These are phyloP conservation scores for Hetaerina titia DNA, from an alignment of 2,888 invertebrate species.

Conservation along the genomic window DNA sequence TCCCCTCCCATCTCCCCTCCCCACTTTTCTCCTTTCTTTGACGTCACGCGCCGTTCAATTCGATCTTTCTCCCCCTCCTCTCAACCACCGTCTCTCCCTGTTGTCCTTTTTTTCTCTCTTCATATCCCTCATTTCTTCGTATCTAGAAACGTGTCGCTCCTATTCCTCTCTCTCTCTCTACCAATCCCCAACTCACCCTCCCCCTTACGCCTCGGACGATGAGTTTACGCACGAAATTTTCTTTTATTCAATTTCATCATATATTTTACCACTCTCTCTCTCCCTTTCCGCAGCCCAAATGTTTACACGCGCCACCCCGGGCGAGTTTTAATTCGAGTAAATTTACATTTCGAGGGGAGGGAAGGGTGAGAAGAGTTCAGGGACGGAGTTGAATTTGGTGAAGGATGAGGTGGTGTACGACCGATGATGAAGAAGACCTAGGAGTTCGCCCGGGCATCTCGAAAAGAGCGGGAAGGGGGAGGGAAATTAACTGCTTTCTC, in stretches of 20 bases:
- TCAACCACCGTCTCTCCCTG: too few species aligned
- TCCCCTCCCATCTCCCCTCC: neutral
- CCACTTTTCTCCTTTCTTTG: constrained; percentile 1
- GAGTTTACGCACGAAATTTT: neutral
- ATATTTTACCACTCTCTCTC: neutral
- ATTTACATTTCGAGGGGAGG: neutral
- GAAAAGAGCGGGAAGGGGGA: too few species aligned
- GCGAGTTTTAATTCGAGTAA: neutral
- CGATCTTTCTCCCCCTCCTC: neutral
- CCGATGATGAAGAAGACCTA: too few species aligned
- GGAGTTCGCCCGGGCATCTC: too few species aligned
- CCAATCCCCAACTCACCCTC: neutral
- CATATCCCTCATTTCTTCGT: too few species aligned
- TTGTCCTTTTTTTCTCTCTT: too few species aligned
- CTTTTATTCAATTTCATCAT: neutral
- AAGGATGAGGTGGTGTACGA: too few species aligned
- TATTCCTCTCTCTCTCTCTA: neutral
- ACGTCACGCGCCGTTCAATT: neutral
- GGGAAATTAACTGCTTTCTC: too few species aligned
- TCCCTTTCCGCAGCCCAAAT: neutral
- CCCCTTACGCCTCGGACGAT: neutral
- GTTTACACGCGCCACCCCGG: neutral
- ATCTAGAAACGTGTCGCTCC: too few species aligned
- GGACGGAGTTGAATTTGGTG: too few species aligned
- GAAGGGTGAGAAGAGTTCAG: neutral